Percentiles rank a stretch among this genome's conserved stretches.
These are phyloP conservation scores for Laothoe populi DNA, from an alignment of 2,888 invertebrate species.

Conservation along the genomic window DNA sequence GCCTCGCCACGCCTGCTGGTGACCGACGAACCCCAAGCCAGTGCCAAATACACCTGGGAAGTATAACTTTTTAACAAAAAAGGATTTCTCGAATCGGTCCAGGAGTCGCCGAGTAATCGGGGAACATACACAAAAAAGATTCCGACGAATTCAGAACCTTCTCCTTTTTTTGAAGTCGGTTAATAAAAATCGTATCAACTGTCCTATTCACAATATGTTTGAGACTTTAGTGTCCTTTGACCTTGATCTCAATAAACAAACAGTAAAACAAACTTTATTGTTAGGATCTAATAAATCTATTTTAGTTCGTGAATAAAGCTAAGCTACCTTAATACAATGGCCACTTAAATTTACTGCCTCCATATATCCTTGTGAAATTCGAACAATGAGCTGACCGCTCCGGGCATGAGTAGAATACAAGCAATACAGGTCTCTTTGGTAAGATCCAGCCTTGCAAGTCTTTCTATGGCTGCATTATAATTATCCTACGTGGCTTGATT, in stretches of 20 bases:
- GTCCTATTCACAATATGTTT: too few species aligned
- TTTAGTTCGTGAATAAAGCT: conserved; percentile 14
- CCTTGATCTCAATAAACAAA: background rate
- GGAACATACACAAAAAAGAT: too few species aligned
- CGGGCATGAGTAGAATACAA: conserved; percentile 42
- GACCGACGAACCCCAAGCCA: too few species aligned
- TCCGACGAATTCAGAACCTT: too few species aligned
- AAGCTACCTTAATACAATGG: conserved; percentile 8
- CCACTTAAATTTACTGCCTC: conserved; percentile 8
- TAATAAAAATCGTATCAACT: too few species aligned
- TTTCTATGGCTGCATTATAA: conserved; percentile 25
- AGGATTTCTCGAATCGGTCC: too few species aligned
- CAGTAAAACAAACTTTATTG: background rate
- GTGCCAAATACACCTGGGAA: too few species aligned
- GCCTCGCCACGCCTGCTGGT: too few species aligned
- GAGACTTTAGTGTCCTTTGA: too few species aligned
- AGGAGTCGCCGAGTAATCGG: too few species aligned
- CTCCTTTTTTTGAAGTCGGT: too few species aligned
- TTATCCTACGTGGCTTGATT: conserved; percentile 25
- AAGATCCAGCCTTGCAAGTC: conserved; percentile 27
- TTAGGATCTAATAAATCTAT: background rate
- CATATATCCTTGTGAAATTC: conserved; percentile 36
- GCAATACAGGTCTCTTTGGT: conserved; percentile 43
- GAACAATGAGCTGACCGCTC: conserved; percentile 42
- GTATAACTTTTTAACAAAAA: too few species aligned